Evolutionary conservation across 2,888 invertebrate genomes (phyloP).

Genomic region (Pocota personata): DNA sequence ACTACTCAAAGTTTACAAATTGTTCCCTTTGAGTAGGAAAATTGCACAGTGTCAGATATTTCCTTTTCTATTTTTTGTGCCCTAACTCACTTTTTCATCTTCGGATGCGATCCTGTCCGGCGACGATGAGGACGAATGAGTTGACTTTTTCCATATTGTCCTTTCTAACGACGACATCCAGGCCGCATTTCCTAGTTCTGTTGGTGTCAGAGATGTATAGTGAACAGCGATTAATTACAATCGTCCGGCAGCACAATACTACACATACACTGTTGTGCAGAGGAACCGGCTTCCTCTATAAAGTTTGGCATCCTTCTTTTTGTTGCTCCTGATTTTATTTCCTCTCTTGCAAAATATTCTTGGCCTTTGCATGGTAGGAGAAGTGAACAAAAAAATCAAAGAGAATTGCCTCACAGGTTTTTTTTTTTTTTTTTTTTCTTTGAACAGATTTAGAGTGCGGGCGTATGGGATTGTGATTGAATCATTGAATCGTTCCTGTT

Average conservation of each 20-base stretch:
- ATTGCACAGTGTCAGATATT: conserved; percentile 44
- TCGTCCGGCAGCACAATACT: conserved; percentile 45
- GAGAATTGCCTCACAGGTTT: conserved; percentile 30
- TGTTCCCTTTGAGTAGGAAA: conserved; percentile 60
- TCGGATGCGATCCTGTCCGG: conserved; percentile 52
- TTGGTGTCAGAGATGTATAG: conserved; percentile 64
- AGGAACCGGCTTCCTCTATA: conserved; percentile 26
- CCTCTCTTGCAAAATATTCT: conserved; percentile 27
- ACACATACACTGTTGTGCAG: conserved; percentile 7
- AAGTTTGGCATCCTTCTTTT: conserved; percentile 38
- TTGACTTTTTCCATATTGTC: conserved; percentile 65
- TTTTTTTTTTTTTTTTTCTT: conserved; percentile 17
- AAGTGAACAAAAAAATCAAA: not conserved
- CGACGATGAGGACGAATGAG: conserved; percentile 41
- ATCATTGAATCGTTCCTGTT: conserved; percentile 55
- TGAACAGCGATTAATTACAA: conserved; percentile 66
- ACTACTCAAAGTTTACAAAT: conserved; percentile 65
- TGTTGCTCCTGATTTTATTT: conserved; percentile 42
- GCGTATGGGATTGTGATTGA: conserved; percentile 61
- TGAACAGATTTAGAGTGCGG: conserved; percentile 42
- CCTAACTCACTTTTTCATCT: conserved; percentile 50
- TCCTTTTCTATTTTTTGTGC: conserved; percentile 3
- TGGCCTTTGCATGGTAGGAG: conserved; percentile 11
- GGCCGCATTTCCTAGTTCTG: conserved; percentile 62
- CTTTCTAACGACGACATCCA: conserved; percentile 62